A percentile compares a stretch with the other conserved stretches of the same genome.
Evolutionary conservation across 1,140 invertebrate genomes (phyloP).

Genomic region (Eulimnadia texana): DNA sequence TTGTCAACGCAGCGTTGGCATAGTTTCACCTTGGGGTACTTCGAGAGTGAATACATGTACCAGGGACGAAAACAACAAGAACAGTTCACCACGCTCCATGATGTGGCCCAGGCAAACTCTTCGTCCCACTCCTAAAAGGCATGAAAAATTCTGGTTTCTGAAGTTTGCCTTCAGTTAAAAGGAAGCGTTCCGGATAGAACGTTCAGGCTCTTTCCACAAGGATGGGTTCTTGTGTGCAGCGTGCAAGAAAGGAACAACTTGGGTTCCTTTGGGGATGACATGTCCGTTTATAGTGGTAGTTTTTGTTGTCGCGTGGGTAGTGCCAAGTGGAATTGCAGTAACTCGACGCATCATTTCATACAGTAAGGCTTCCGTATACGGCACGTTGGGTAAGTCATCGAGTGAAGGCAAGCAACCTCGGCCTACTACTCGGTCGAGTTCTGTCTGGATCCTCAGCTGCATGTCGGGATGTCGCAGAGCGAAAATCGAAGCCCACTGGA

Average conservation of each 20-base stretch:
- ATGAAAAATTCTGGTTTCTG: slow-evolving; percentile 73
- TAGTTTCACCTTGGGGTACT: slow-evolving; percentile 47
- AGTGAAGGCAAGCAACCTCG: slow-evolving; percentile 60
- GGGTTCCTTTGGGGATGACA: slow-evolving; percentile 60
- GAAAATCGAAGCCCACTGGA: slow-evolving; percentile 75
- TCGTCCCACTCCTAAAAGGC: slow-evolving; percentile 71
- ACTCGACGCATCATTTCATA: slow-evolving; percentile 65
- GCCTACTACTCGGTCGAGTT: slow-evolving; percentile 75
- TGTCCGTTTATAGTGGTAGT: slow-evolving; percentile 48
- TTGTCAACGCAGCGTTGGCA: slow-evolving; percentile 57
- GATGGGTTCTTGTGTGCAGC: slow-evolving; percentile 75
- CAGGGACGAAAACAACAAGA: slow-evolving; percentile 72
- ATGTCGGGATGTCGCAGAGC: slow-evolving; percentile 74
- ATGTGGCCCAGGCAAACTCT: slow-evolving; percentile 83
- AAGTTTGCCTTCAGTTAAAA: slow-evolving; percentile 62
- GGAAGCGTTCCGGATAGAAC: slow-evolving; percentile 67
- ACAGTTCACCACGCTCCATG: slow-evolving; percentile 75
- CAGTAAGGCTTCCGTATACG: slow-evolving; percentile 76
- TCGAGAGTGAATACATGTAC: too few relatives aligned
- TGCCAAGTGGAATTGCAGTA: slow-evolving; percentile 74
- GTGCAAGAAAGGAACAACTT: slow-evolving; percentile 70
- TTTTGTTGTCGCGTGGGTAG: slow-evolving; percentile 63
- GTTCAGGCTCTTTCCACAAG: slow-evolving; percentile 68
- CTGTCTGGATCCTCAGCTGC: slow-evolving; percentile 65
- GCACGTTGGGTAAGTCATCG: slow-evolving; percentile 62